Evolutionary conservation across 2,113 vertebrate species (phyloP), one percentile per base, ranked within the genome.

Genomic region (Mugil cephalus): DNA sequence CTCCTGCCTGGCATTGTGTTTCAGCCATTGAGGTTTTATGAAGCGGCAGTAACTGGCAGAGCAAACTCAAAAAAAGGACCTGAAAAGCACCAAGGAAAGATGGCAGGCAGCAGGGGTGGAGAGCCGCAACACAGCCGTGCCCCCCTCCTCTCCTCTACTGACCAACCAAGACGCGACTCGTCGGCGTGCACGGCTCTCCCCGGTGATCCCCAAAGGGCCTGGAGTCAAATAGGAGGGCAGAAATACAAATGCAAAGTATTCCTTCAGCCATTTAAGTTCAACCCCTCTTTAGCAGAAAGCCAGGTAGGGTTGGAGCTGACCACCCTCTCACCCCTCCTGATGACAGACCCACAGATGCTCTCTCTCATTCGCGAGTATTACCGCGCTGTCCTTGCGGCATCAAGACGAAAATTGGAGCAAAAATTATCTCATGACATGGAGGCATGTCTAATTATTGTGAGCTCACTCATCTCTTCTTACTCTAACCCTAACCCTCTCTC

Each of bases 1-100:
- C 74, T 88, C 80, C 82, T 78, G 84, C 87, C 80, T 45, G 40
- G 73, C 71, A 83, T 93, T 94, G 92, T 93, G 84, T 42, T 73
- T 4, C 53, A 50, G 79, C 85, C 84, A 89, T 93, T 93, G 63
- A 90, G 86, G 83, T 74, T 92, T 92, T 88, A 92, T 92, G 90
- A 92, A 91, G 92, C 88, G 74, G 90, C 80, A 94, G 84, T 93
- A 92, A 93, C 86, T 38, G 74, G 83, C 79, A 86, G 85, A 83
- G 83, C 87, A 85, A 91, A 91, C 87, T 87, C 83, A 58, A 78
- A 87, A 89, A 82, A 30, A n/a, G n/a, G 46, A 53, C 55, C 79
- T 88, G 83, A 90, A n/a, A 87, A 90, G 88, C 77, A 78, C 50
- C 55, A 58, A 83, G 85, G 84, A 82, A 85, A 76, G 89, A 85